Percentiles rank a stretch among this genome's conserved stretches.
phyloP scores from a whole-genome alignment of 2,113 vertebrate genomes.

The Heptranchias perlo region DNA sequence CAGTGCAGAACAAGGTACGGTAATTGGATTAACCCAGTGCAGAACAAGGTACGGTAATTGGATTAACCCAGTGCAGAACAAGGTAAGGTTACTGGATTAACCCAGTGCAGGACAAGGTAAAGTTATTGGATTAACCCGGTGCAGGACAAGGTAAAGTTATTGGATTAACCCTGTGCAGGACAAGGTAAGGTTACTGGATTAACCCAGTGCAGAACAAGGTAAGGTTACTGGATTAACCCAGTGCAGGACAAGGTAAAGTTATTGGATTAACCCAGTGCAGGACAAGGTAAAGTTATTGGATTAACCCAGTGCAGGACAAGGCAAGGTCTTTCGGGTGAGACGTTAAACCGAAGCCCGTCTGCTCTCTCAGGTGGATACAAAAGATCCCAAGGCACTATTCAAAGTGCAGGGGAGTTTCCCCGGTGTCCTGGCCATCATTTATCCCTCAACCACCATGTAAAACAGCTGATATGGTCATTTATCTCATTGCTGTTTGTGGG shows the following conservation, averaged over 20 bases:
- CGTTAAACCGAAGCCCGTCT: background rate
- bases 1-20: constrained; percentile 64
- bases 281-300: background rate
- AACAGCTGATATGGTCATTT: too few relatives aligned
- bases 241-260: background rate
- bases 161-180: background rate
- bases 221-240: background rate
- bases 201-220: background rate
- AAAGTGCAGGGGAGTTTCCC: too few relatives aligned
- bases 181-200: background rate
- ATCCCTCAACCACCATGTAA: background rate
- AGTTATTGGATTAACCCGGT: background rate
- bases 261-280: background rate
- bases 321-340: too few relatives aligned
- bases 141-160: background rate
- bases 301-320: background rate
- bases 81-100: background rate
- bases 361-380: background rate
- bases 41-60: constrained; percentile 64
- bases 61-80: background rate
- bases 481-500: too few relatives aligned
- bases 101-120: background rate
- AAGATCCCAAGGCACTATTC: background rate
- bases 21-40: background rate
- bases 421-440: background rate